phyloP scores from a whole-genome alignment of 2,888 invertebrate genomes.

The Macaria notata region DNA sequence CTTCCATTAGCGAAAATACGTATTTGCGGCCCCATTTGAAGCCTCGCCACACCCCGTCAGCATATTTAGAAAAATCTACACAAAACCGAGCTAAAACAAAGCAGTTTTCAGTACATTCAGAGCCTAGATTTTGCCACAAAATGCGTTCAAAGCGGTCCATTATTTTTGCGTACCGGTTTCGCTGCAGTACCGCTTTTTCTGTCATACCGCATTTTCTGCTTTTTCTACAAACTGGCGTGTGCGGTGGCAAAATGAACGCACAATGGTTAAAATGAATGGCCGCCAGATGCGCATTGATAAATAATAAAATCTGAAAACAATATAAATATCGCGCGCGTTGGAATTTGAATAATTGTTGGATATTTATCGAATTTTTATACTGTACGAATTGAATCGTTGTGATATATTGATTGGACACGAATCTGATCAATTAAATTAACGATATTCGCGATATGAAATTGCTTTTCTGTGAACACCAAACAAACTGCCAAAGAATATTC shows the following conservation, averaged over 20 bases:
- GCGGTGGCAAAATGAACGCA: conserved; percentile 16
- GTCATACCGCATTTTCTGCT: conserved; percentile 1
- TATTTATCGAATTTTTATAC: background rate
- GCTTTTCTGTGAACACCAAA: no score
- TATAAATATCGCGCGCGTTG: conserved; percentile 2
- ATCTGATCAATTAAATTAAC: no score
- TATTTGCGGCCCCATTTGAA: conserved; percentile 1
- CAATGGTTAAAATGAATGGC: conserved; percentile 12
- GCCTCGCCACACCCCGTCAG: conserved; percentile 5
- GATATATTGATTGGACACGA: background rate
- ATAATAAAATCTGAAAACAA: conserved; percentile 10
- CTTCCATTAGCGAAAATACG: conserved; percentile 3
- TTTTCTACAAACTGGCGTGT: conserved; percentile 8
- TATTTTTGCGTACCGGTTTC: conserved; percentile 14
- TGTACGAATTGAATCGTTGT: background rate
- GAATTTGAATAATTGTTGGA: conserved; percentile 2
- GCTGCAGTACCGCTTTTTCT: background rate
- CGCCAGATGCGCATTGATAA: conserved; percentile 15
- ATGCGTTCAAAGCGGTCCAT: conserved; percentile 14
- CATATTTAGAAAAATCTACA: conserved; percentile 13
- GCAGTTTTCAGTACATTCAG: conserved; percentile 15
- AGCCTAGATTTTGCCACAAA: conserved; percentile 16
- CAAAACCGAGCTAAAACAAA: conserved; percentile 11
- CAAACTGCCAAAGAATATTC: no score
- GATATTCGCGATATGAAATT: no score